A percentile compares a stretch with the other conserved stretches of the same genome.
Conservation (phyloP, 2,113 vertebrate species). For the Sinocyclocheilus anshuiensis region DNA sequence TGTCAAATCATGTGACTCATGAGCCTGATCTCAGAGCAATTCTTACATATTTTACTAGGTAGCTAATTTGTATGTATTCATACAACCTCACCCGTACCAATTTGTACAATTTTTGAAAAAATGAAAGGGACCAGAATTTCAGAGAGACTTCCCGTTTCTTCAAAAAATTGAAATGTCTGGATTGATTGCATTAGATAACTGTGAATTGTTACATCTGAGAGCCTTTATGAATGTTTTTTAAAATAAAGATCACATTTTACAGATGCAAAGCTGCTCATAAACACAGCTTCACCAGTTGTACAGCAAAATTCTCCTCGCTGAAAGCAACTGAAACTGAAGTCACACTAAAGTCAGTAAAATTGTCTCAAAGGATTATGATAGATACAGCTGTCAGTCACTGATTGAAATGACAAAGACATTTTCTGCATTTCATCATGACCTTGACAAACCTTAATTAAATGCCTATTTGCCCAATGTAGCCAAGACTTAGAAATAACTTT, state of each 20-base stretch:
- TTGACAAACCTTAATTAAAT: conserved; percentile 7
- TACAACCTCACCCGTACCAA: too few species aligned
- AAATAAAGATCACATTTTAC: background rate
- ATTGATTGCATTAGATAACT: background rate
- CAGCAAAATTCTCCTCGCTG: background rate
- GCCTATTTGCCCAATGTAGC: background rate
- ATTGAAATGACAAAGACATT: background rate
- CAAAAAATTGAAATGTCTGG: background rate
- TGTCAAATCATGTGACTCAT: too few species aligned
- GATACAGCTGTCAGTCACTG: background rate
- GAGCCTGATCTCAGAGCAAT: too few species aligned
- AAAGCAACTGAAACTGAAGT: background rate
- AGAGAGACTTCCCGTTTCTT: background rate
- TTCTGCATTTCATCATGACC: background rate
- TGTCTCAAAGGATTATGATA: background rate
- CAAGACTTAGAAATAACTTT: background rate
- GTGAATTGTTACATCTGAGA: background rate
- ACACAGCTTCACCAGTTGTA: background rate
- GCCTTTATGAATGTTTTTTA: too few species aligned
- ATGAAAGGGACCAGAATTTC: background rate
- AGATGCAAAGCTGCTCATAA: background rate
- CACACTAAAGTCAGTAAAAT: background rate
- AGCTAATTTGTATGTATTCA: too few species aligned
- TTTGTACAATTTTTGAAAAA: too few species aligned
- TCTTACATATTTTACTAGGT: too few species aligned